phyloP scores from a whole-genome alignment of 1,140 invertebrate genomes.

The Temnothorax longispinosus region DNA sequence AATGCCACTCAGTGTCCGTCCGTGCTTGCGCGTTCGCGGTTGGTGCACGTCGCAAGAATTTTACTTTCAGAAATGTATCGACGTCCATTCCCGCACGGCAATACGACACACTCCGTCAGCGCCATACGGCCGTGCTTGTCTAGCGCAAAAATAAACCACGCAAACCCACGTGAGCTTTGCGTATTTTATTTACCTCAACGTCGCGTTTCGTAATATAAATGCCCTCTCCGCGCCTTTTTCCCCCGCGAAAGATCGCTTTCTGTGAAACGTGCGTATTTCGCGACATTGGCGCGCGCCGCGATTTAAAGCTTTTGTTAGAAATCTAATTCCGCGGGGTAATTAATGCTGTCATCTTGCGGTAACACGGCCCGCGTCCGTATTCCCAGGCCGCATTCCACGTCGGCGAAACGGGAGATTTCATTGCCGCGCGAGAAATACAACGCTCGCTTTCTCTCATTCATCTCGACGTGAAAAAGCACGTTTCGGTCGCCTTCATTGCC shows the following conservation, averaged over 20 bases:
- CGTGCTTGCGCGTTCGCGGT: not conserved
- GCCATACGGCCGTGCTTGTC: conserved; percentile 18
- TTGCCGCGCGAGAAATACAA: conserved; percentile 12
- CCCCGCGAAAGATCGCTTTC: not conserved
- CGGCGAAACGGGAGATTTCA: conserved; percentile 46
- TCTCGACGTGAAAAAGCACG: conserved; percentile 44
- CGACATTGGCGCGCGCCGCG: not conserved
- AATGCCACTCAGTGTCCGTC: conserved; percentile 39
- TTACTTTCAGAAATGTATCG: conserved; percentile 72
- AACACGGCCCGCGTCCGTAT: not conserved
- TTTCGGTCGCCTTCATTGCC: conserved; percentile 56
- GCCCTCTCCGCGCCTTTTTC: not conserved
- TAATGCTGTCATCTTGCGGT: conserved; percentile 28
- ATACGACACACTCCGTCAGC: conserved; percentile 31
- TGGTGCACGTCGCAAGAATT: conserved; percentile 54
- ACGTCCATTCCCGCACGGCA: conserved; percentile 24
- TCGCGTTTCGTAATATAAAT: conserved; percentile 6
- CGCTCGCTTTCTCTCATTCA: conserved; percentile 2
- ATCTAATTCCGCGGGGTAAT: conserved; percentile 24
- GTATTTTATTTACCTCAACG: conserved; percentile 7
- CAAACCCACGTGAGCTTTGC: conserved; percentile 8
- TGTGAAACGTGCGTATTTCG: not conserved
- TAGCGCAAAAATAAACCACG: conserved; percentile 22
- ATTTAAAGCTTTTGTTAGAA: not conserved
- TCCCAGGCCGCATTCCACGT: not conserved